A percentile compares a stretch with the other conserved stretches of the same genome.
phyloP scores from a whole-genome alignment of 2,888 invertebrate species.

The Scaptodrosophila latifasciaeformis region DNA sequence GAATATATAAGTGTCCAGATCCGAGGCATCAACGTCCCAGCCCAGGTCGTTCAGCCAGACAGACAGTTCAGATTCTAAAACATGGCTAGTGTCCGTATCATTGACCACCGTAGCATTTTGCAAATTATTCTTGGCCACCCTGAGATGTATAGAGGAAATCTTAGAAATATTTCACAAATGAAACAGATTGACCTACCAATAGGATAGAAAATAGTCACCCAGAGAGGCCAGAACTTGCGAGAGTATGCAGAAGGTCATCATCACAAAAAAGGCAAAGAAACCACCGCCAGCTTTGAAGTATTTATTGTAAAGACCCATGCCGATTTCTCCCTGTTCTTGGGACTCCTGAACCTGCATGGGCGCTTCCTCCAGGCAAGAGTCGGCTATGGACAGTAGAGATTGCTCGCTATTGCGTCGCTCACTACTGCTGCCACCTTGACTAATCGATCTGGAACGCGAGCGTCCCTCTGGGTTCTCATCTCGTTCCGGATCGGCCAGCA shows the following conservation, averaged over 20 bases:
- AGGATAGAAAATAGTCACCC: slow-evolving; percentile 86
- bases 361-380: slow-evolving; percentile 75
- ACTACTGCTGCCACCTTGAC: slow-evolving; percentile 30
- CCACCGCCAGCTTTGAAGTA: slow-evolving; percentile 85
- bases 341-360: slow-evolving; percentile 77
- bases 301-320: slow-evolving; percentile 78
- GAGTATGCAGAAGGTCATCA: slow-evolving; percentile 79
- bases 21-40: slow-evolving; percentile 52
- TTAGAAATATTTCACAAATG: neutral
- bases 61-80: slow-evolving; percentile 42
- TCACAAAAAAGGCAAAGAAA: slow-evolving; percentile 78
- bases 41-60: slow-evolving; percentile 48
- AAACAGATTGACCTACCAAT: slow-evolving; percentile 77
- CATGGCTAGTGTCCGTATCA: slow-evolving; percentile 7
- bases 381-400: slow-evolving; percentile 77
- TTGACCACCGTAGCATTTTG: slow-evolving; percentile 24
- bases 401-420: slow-evolving; percentile 72
- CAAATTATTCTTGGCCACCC: slow-evolving; percentile 52
- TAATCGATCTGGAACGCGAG: slow-evolving; percentile 60
- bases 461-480: slow-evolving; percentile 64
- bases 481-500: slow-evolving; percentile 78
- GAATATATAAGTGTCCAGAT: slow-evolving; percentile 76
- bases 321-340: slow-evolving; percentile 80
- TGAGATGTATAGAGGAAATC: slow-evolving; percentile 4
- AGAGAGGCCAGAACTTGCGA: slow-evolving; percentile 84